phyloP scores from a whole-genome alignment of 2,888 invertebrate genomes.

The Hirudinaria manillensis region DNA sequence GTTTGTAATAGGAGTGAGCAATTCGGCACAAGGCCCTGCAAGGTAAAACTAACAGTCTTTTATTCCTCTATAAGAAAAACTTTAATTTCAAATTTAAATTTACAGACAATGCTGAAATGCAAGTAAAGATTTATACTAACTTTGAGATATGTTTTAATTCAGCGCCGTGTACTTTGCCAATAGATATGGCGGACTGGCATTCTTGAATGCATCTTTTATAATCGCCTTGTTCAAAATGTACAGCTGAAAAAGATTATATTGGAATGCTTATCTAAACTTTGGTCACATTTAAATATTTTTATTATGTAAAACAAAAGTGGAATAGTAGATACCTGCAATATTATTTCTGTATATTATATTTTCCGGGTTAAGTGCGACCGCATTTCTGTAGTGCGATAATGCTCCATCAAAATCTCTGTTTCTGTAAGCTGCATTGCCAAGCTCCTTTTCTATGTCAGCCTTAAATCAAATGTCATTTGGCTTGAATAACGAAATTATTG shows the following conservation, averaged over 20 bases:
- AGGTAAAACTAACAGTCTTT: background rate
- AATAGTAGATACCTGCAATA: constrained; percentile 64
- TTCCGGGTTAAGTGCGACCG: constrained; percentile 77
- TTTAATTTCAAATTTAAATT: background rate
- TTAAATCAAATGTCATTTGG: constrained; percentile 44
- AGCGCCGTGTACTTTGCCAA: constrained; percentile 91
- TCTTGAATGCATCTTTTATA: constrained; percentile 82
- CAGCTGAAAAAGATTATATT: constrained; percentile 61
- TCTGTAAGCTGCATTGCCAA: constrained; percentile 91
- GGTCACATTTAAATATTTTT: background rate
- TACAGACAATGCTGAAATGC: background rate
- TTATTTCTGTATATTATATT: constrained; percentile 92
- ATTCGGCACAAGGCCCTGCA: constrained; percentile 9
- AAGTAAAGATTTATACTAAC: constrained; percentile 46
- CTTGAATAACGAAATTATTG: background rate
- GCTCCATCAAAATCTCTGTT: constrained; percentile 59
- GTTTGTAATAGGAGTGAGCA: constrained; percentile 64
- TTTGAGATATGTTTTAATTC: constrained; percentile 96
- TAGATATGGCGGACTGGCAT: constrained; percentile 86
- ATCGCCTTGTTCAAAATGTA: constrained; percentile 88
- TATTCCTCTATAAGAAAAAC: background rate
- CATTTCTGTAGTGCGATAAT: constrained; percentile 73
- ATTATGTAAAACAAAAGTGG: background rate
- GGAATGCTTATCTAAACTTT: too few relatives aligned
- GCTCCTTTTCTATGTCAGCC: constrained; percentile 75